Evolutionary conservation across 2,797 vertebrate genomes (phyloP).

Genomic region (Poeciliopsis paucimaculata): DNA sequence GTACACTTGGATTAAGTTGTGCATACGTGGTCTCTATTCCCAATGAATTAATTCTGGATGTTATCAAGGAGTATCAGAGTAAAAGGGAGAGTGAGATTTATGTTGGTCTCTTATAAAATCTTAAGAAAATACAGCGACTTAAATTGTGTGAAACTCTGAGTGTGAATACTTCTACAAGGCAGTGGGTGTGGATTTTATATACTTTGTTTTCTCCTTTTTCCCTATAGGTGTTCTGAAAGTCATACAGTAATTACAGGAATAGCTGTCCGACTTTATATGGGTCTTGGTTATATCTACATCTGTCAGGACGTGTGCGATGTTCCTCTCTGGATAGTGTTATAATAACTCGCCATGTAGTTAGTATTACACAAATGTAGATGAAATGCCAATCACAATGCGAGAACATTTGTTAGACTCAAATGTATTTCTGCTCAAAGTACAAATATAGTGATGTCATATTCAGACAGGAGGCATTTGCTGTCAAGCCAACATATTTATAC

Average conservation of each 20-base stretch:
- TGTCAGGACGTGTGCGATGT: too few relatives aligned
- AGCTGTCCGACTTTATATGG: neutral
- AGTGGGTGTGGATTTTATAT: neutral
- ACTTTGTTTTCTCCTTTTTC: neutral
- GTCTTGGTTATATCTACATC: neutral
- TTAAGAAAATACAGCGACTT: neutral
- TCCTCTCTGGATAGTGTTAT: neutral
- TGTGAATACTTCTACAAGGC: neutral
- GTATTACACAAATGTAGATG: neutral
- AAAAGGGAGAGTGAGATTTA: neutral
- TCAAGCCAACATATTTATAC: neutral
- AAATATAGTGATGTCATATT: neutral
- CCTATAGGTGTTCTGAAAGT: neutral
- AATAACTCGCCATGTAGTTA: neutral
- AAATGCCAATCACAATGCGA: neutral
- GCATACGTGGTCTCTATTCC: neutral
- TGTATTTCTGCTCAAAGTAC: neutral
- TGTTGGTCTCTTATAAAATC: neutral
- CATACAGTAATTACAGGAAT: neutral
- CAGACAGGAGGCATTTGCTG: neutral
- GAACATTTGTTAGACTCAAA: neutral
- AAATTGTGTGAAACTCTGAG: neutral
- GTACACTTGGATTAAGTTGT: neutral
- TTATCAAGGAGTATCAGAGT: neutral
- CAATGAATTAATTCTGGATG: neutral